These are phyloP conservation scores for Brachyptera risi DNA, from an alignment of 2,888 invertebrate species.

Conservation along the genomic window DNA sequence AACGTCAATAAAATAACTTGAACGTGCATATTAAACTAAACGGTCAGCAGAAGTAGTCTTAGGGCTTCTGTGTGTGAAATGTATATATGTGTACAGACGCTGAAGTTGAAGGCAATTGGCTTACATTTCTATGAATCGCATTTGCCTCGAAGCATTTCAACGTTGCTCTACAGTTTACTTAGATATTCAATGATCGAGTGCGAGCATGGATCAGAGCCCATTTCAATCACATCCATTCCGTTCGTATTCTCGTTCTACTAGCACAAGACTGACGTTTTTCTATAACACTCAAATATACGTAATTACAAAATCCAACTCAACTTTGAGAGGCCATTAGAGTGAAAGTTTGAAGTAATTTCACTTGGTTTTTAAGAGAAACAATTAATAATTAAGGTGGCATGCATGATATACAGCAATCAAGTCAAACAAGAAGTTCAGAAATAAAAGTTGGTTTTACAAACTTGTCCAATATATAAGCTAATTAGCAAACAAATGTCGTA, in stretches of 20 bases:
- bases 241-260: no score
- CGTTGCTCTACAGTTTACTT: no score
- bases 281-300: conserved; percentile 8
- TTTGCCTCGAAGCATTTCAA: no score
- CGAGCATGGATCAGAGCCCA: not conserved
- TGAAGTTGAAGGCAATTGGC: not conserved
- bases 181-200: no score
- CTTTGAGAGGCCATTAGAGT: conserved; percentile 4
- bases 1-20: not conserved
- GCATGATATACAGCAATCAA: conserved; percentile 12
- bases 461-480: conserved; percentile 14
- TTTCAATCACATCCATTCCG: no score
- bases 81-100: not conserved
- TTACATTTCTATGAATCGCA: not conserved
- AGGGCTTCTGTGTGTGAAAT: not conserved
- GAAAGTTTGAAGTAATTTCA: conserved; percentile 14
- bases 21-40: not conserved
- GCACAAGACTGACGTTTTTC: not conserved
- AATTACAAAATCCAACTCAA: conserved; percentile 13
- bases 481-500: conserved; percentile 18
- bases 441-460: conserved; percentile 7
- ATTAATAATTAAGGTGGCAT: conserved; percentile 19
- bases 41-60: not conserved
- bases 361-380: conserved; percentile 11
- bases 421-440: conserved; percentile 5